A percentile compares a stretch with the other conserved stretches of the same genome.
phyloP scores from a whole-genome alignment of 2,888 invertebrate species.

The Eristalis intricaria region DNA sequence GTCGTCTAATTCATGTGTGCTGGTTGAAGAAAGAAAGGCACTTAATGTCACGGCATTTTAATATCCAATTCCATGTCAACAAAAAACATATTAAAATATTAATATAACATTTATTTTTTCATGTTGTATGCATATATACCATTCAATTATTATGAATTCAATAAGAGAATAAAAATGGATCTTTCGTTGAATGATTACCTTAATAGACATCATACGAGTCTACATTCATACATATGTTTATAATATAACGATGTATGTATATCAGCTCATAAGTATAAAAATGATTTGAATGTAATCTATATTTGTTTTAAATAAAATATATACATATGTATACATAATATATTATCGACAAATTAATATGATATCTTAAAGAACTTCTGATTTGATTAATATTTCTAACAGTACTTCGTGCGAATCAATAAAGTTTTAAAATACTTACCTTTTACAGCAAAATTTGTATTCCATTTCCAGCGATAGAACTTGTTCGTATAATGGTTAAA shows the following conservation, averaged over 20 bases:
- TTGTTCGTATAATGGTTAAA: too few relatives aligned
- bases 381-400: too few relatives aligned
- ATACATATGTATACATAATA: too few relatives aligned
- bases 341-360: too few relatives aligned
- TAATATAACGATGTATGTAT: conserved; percentile 12
- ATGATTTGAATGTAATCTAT: conserved; percentile 8
- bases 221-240: conserved; percentile 6
- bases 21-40: conserved; percentile 30
- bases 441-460: too few relatives aligned
- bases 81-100: conserved; percentile 58
- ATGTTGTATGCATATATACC: conserved; percentile 51
- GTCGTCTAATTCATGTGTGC: conserved; percentile 63
- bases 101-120: conserved; percentile 54
- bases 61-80: conserved; percentile 63
- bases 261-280: conserved; percentile 33
- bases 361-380: too few relatives aligned
- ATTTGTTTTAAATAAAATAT: too few relatives aligned
- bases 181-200: conserved; percentile 55
- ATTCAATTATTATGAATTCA: conserved; percentile 62
- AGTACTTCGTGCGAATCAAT: too few relatives aligned
- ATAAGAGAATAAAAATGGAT: conserved; percentile 51
- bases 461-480: too few relatives aligned
- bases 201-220: conserved; percentile 54
- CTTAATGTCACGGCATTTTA: conserved; percentile 71
- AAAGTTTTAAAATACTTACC: too few relatives aligned